Base-by-base conservation (phyloP, 2,113 vertebrate species). In the Microtus pennsylvanicus region DNA sequence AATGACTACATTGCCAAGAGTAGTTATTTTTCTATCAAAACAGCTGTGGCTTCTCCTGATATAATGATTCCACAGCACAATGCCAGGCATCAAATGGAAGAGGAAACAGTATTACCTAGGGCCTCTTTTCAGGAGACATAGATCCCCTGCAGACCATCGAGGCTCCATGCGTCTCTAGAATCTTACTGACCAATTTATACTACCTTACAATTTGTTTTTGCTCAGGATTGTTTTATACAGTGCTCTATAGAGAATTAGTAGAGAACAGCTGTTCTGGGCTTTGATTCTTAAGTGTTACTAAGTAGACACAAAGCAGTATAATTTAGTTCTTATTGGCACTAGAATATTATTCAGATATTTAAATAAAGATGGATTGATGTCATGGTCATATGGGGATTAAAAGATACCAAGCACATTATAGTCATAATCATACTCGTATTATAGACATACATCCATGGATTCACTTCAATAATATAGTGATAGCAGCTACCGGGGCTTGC, bases 41-140 rank as follows among this genome's bases (percentile, higher is more conserved):
- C 35, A 14, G 28, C 33, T 45, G 8, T 67, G 47, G 5, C 33
- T 61, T 87, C 80, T 11, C 7, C 61, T 63, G 4, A 35, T 35
- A 2, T 19, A 5, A 45, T 38, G 35, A 33, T n/a, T 86, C 47
- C 5, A 26, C n/a, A 35, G 17, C 22, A 47, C 0, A 47, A 7
- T 52, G 7, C 24, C 16, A 65, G 12, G 21, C 10, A 38, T 2
- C 55, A 22, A 75, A 14, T 45, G 16, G 45, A 45, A 58, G 55
- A 82, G 30, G 7, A 33, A 58, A 17, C 22, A 30, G 1, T 4
- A 9, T 0, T 45, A 30, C 3, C 0, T 45, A 3, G 19, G 30
- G 16, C 10, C 69, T 1, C 30, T 87, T 65, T 33, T 38, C 4
- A n/a, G 24, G 14, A 30, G 7, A 21, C 7, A 0, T 47, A 33